Evolutionary conservation across 2,113 vertebrate genomes (phyloP), one percentile per base, ranked within the genome.

Genomic region (Bombycilla garrulus): DNA sequence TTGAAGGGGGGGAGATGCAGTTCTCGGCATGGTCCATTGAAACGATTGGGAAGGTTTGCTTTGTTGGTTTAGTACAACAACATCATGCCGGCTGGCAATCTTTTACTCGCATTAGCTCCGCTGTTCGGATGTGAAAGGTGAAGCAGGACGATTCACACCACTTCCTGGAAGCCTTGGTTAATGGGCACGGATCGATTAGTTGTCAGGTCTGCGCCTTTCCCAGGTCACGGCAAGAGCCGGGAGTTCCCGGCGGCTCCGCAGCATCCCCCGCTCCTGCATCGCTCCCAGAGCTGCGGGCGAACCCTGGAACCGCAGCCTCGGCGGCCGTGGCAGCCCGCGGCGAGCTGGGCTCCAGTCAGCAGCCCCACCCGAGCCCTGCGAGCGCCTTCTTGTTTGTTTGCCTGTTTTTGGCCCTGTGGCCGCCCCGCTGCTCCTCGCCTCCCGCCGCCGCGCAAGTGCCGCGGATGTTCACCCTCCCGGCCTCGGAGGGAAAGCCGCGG

Each of bases 171-270:
- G 61, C 65, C 44, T 40, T 2, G 36, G 60, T 19, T 93, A 89
- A 96, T 87, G 92, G 86, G 77, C 8, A 5, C 10, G 7, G 60
- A 95, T 81, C 8, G 89, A 97, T 87, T 76, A 51, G 26, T 65
- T 87, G 92, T 91, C 91, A 81, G 71, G 20, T n/a, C 60, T 54
- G 77, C 20, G 12, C 31, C 24, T 60, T 42, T 8, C 67, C 31
- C 26, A 8, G 19, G 9, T 21, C 72, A 3, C 28, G 36, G 48
- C 28, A 44, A 16, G 42, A 11, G 2, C 44, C 19, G 10, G 31
- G 7, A 12, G 3, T 18, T 66, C 42, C 58, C 62, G 16, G 29
- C 26, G 5, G 38, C 25, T 40, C n/a, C 35, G 28, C 47, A 4
- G 38, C 72, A 58, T 35, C n/a, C 28, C 0, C 2, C 5, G 4